phyloP scores from a whole-genome alignment of 2,113 vertebrate species.

The Prunella fulvescens region DNA sequence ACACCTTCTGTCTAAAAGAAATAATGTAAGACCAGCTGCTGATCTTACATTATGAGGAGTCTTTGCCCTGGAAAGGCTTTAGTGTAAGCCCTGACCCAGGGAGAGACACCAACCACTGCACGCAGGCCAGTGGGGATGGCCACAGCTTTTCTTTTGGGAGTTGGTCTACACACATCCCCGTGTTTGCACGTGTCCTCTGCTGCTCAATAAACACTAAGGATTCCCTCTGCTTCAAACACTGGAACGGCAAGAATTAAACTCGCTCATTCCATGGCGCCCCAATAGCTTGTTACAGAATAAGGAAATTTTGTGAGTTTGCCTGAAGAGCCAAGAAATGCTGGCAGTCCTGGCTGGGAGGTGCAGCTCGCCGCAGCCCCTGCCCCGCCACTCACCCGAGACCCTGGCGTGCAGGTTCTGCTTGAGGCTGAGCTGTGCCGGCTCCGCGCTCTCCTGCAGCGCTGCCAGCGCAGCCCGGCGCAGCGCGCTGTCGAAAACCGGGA shows the following conservation, averaged over 20 bases:
- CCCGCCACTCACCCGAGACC: constrained; percentile 79
- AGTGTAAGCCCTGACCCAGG: neutral
- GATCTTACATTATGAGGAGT: neutral
- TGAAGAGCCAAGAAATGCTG: neutral
- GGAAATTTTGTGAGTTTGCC: rapidly evolving
- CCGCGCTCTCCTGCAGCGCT: constrained; percentile 29
- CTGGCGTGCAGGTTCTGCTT: constrained; percentile 84
- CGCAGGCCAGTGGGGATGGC: rapidly evolving
- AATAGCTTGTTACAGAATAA: rapidly evolving
- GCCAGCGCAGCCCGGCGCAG: constrained; percentile 73
- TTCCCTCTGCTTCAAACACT: neutral
- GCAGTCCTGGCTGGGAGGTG: rapidly evolving
- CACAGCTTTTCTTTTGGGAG: neutral
- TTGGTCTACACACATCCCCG: neutral
- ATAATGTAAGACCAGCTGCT: rapidly evolving
- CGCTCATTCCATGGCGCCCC: rapidly evolving
- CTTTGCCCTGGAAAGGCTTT: neutral
- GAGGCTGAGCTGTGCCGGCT: neutral
- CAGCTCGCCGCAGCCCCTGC: rapidly evolving
- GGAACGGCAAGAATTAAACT: neutral
- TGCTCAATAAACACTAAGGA: neutral
- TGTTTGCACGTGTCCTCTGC: neutral
- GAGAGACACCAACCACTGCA: neutral
- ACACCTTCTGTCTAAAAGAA: neutral
- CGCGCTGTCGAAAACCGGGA: constrained; percentile 84